These are phyloP conservation scores for Mimas tiliae DNA, from an alignment of 2,888 invertebrate genomes.

Conservation along the genomic window DNA sequence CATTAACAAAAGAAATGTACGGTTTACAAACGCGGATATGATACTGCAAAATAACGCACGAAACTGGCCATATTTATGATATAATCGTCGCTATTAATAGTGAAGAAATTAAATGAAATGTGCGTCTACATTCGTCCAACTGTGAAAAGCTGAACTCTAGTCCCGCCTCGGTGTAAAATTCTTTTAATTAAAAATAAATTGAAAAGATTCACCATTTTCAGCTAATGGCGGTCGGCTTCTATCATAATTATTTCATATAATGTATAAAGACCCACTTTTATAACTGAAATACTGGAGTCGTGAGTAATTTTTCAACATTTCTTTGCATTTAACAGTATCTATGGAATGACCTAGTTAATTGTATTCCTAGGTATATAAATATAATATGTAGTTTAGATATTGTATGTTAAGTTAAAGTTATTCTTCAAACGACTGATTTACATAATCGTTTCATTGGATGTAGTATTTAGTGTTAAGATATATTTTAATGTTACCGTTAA, in stretches of 20 bases:
- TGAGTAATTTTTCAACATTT: conserved; percentile 3
- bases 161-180: conserved; percentile 42
- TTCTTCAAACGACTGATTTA: conserved; percentile 76
- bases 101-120: conserved; percentile 47
- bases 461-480: conserved; percentile 57
- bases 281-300: neutral
- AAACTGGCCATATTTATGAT: conserved; percentile 27
- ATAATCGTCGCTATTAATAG: conserved; percentile 37
- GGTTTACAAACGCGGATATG: neutral
- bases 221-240: conserved; percentile 31
- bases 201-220: conserved; percentile 36
- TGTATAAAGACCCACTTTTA: conserved; percentile 9
- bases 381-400: conserved; percentile 42
- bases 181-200: conserved; percentile 47
- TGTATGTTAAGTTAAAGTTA: conserved; percentile 55
- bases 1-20: conserved; percentile 1
- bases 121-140: conserved; percentile 64
- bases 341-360: conserved; percentile 19
- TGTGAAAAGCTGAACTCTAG: conserved; percentile 55
- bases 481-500: conserved; percentile 57
- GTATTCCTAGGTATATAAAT: conserved; percentile 28
- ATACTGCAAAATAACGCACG: neutral
- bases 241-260: conserved; percentile 9
- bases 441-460: conserved; percentile 66
- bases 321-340: conserved; percentile 11